phyloP scores from a whole-genome alignment of 2,888 invertebrate genomes.

The Conistra vaccinii region DNA sequence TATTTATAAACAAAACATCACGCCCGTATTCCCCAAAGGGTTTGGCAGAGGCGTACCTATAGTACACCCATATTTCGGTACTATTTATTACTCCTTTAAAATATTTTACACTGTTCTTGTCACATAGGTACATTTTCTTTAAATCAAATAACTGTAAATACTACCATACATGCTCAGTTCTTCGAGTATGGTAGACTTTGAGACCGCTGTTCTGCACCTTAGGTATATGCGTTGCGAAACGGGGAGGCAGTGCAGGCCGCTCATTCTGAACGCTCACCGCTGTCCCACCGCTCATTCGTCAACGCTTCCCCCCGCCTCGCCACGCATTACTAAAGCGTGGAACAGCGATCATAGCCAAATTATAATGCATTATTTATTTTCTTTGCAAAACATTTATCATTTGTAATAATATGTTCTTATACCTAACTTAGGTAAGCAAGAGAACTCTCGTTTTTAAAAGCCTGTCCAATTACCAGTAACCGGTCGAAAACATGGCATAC shows the following conservation, averaged over 20 bases:
- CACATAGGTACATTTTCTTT: neutral
- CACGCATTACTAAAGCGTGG: too few species aligned
- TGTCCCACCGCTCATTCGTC: too few species aligned
- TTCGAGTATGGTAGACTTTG: neutral
- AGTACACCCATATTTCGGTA: too few species aligned
- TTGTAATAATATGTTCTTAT: neutral
- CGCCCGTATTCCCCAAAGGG: too few species aligned
- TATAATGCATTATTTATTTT: neutral
- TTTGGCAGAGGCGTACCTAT: too few species aligned
- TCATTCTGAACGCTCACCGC: too few species aligned
- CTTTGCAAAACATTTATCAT: neutral
- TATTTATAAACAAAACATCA: too few species aligned
- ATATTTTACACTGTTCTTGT: neutral
- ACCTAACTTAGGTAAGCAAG: constrained; percentile 3
- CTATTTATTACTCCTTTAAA: neutral
- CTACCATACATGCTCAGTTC: neutral
- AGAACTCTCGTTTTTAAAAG: neutral
- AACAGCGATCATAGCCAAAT: too few species aligned
- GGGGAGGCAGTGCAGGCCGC: too few species aligned
- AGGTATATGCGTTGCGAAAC: too few species aligned
- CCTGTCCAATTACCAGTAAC: neutral
- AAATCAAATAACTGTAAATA: neutral
- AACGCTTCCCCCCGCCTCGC: too few species aligned
- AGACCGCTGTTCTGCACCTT: too few species aligned
- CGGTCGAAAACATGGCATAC: neutral